These are phyloP conservation scores for Machaerirhynchus nigripectus DNA, from an alignment of 2,113 vertebrate species.

Conservation along the genomic window DNA sequence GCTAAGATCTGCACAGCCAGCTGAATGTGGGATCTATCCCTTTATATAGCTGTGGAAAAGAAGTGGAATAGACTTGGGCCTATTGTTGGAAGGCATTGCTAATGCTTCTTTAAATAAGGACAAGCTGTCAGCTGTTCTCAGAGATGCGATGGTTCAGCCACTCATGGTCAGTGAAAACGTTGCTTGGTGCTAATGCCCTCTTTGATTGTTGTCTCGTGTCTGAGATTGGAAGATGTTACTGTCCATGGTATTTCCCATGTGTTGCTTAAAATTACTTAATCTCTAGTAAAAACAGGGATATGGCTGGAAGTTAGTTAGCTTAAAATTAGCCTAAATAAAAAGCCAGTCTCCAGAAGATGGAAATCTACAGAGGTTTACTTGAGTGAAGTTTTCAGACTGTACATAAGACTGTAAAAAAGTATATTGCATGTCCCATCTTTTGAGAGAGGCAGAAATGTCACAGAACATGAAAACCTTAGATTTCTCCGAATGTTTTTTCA, in stretches of 20 bases:
- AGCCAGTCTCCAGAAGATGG: background rate
- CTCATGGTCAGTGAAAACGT: background rate
- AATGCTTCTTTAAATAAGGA: background rate
- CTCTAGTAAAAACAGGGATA: background rate
- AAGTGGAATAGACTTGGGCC: background rate
- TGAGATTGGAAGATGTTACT: background rate
- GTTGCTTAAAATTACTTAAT: background rate
- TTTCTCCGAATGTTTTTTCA: background rate
- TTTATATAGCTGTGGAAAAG: background rate
- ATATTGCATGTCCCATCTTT: background rate
- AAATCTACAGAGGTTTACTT: background rate
- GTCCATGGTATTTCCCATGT: background rate
- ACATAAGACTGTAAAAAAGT: background rate
- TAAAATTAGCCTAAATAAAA: background rate
- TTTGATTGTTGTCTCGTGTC: background rate
- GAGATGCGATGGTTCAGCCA: background rate
- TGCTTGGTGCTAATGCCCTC: background rate
- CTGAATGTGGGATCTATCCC: background rate
- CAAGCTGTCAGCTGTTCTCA: background rate
- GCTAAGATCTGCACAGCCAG: background rate
- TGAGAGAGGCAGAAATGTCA: background rate
- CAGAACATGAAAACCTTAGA: background rate
- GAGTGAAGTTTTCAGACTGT: background rate
- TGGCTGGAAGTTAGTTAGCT: background rate
- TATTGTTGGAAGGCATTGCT: background rate